These are phyloP conservation scores for Solenopsis invicta DNA, from an alignment of 1,140 invertebrate species.

Conservation along the genomic window DNA sequence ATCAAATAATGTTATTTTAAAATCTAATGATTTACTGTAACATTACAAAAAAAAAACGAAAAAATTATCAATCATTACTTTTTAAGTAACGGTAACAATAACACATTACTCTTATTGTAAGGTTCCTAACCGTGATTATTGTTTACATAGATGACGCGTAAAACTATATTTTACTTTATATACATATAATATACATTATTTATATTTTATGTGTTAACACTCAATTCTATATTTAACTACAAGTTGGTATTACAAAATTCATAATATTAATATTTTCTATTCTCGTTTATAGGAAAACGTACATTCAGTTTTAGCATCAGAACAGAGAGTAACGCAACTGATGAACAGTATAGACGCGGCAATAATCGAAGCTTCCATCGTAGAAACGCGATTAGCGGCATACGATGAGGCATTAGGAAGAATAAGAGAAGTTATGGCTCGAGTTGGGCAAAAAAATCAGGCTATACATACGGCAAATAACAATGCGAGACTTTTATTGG, in stretches of 20 bases:
- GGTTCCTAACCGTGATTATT: too few relatives aligned
- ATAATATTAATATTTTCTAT: constrained; percentile 35
- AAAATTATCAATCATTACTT: too few relatives aligned
- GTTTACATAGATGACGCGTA: too few relatives aligned
- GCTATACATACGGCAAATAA: constrained; percentile 95
- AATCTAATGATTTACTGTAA: too few relatives aligned
- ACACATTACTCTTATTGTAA: too few relatives aligned
- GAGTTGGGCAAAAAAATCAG: constrained; percentile 97
- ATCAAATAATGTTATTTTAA: too few relatives aligned
- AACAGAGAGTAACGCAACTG: constrained; percentile 93
- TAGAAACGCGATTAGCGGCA: constrained; percentile 91
- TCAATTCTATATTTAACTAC: background rate
- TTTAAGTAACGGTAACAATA: too few relatives aligned
- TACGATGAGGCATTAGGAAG: constrained; percentile 94
- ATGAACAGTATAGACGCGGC: constrained; percentile 95
- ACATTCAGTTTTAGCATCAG: constrained; percentile 94
- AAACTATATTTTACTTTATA: too few relatives aligned
- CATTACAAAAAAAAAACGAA: too few relatives aligned
- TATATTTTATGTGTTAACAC: too few relatives aligned
- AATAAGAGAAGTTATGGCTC: constrained; percentile 94
- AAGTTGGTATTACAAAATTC: background rate
- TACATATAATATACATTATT: too few relatives aligned
- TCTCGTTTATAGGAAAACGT: constrained; percentile 91
- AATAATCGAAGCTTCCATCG: constrained; percentile 91
- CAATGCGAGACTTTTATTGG: constrained; percentile 93